Base-by-base conservation (phyloP, 2,888 invertebrate genomes). In the Tribolium freemani region DNA sequence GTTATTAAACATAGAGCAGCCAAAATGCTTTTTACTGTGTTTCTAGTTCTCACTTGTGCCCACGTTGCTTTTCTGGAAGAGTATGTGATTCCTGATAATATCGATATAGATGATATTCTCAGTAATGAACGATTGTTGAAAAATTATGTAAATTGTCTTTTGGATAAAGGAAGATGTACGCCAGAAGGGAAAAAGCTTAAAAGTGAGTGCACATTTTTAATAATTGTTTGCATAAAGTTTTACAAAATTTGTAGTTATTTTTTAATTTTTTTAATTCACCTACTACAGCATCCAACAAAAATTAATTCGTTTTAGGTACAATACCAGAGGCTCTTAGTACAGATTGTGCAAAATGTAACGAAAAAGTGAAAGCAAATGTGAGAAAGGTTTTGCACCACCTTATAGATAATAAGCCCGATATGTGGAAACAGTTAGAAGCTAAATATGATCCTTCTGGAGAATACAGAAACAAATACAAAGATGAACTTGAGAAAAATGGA, bases 271-370 rank as follows among this genome's bases (percentile, higher is more conserved):
- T n/a, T n/a, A n/a, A n/a, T n/a, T n/a, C n/a, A n/a, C n/a, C n/a
- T 16, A 16, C 1, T 1, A 16, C 1, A 16, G 2, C 16, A 16
- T 1, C 16, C 1, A 16, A 16, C 16, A 16, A 16, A 16, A 16
- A 26, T 26, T 26, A 5, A 26, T 26, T 26, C 5, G 26, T 26
- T 26, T 26, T 26, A 92, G 91, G 87, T n/a, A 87, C 89, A 0
- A 87, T 94, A 0, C 93, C 93, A 0, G 94, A 94, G 75, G 93
- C 93, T 0, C 83, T 93, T 51, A 85, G 89, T 76, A 90, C 89
- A 3, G 90, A 90, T 63, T 93, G 93, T 83, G 77, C 79, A 68
- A 91, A 92, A 80, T 93, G 93, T 81, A 91, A 89, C 10, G 90
- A 91, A 20, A 87, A 87, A 31, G 93, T 93, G 83, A 89, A 87